Evolutionary conservation across 92 coral and sea anemone genomes (phyloP), one percentile per base, ranked within the genome.

Genomic region (Palythoa grandiflora): DNA sequence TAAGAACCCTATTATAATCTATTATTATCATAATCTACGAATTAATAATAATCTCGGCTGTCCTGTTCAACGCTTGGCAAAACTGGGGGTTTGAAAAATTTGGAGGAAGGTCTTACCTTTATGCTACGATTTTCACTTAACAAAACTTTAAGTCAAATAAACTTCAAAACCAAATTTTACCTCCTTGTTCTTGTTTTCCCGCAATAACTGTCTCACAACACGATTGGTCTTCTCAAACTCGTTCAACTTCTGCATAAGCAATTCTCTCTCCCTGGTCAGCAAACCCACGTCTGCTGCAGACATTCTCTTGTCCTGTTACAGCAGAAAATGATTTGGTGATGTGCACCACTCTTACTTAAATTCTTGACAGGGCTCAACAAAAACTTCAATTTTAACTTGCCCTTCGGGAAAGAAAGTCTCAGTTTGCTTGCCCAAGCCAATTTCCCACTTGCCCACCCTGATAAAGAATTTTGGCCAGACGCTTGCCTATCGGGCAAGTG

Each of bases 181-280:
- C 99, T 96, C 99, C 38, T 93, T 90, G 16, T 85, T 93, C 51
- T 94, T 96, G 60, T 87, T 90, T 65, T 96, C 99, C 73, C 95
- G 90, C n/a, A 96, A 94, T 55, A 96, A 73, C 73, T 96, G 92
- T 51, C 99, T 75, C 48, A 95, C 79, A 15, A 89, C 96, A 81
- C 94, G 94, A 78, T 96, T 96, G 28, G 99, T 96, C 74, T 92
- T 89, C 86, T 95, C 98, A 93, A 96, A 96, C 83, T 96, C 99
- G n/a, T 94, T 95, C 66, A 96, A 78, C 85, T 96, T 96, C 80
- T 94, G 95, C 51, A 96, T 79, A 55, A 96, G 83, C 75, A 94
- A 85, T 79, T 96, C 99, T 77, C 98, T 91, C 21, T 96, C 98
- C 52, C 97, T 89, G 20, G 98, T 89, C 83, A 96, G 78, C 74